Base-by-base conservation (phyloP, 2,888 invertebrate genomes). In the Lasioglossum zephyrum region DNA sequence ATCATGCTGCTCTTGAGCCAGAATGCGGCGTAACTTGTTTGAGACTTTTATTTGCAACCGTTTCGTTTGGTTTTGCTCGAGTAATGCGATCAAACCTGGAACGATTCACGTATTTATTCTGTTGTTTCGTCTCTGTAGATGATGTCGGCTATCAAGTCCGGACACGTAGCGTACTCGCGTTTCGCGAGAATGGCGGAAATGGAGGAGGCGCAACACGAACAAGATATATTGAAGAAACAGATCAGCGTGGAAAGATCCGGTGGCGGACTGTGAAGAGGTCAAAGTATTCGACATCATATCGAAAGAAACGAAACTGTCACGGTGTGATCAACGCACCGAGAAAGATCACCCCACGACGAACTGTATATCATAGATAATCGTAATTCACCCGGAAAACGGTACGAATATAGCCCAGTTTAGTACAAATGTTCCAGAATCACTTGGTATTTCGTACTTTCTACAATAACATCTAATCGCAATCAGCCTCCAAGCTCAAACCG, bases 91-190 rank as follows among this genome's bases (percentile, higher is more conserved):
- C 44, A 18, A 41, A 11, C 18, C 39, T 49, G 2, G 26, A 75
- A 63, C 9, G 39, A 41, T 11, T 41, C n/a, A 13, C 9, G 13
- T 70, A 70, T 70, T 70, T 13, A 70, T 13, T 41, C 22, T n/a
- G 22, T 39, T 41, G 39, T 26, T 49, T 79, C 8, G 53, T n/a
- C 73, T 41, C 44, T 92, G 60, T 95, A 99, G 99, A 98, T 99
- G 97, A 99, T 99, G 99, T 99, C 99, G 22, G 99, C 99, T 13
- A 97, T 99, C 92, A 99, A 99, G 95, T 98, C 98, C 0, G 99
- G 99, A 16, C 98, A 98, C 94, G 98, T 99, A 88, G 97, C 99
- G 3, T 98, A 99, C 95, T 99, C 99, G 26, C 96, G 99, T 85
- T 99, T 99, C 95, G 99, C 99, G 2, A 97, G 97, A 92, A 98